A percentile compares a stretch with the other conserved stretches of the same genome.
phyloP scores from a whole-genome alignment of 2,888 invertebrate species.

The Lycia hirtaria region DNA sequence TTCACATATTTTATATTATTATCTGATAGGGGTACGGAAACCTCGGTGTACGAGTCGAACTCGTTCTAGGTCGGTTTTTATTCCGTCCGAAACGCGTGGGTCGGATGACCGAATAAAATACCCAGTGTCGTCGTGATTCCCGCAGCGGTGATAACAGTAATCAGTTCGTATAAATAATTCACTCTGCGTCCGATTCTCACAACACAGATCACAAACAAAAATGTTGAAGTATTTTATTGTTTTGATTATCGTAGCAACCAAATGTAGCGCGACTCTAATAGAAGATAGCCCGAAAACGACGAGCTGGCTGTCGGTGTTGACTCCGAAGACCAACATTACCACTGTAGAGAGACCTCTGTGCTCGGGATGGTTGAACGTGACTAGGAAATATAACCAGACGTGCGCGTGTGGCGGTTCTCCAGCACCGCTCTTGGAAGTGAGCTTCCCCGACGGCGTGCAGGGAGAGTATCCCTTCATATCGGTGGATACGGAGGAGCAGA shows the following conservation, averaged over 20 bases:
- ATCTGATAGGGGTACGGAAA: too few species aligned
- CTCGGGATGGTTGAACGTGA: not conserved
- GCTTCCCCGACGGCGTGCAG: conserved; percentile 1
- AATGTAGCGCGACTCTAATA: not conserved
- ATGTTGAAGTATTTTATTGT: not conserved
- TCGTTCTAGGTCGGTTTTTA: too few species aligned
- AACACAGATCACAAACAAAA: not conserved
- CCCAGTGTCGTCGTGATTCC: not conserved
- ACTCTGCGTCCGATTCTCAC: not conserved
- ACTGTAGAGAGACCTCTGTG: not conserved
- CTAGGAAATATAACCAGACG: not conserved
- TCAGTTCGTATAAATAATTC: not conserved
- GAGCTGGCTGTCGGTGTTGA: not conserved
- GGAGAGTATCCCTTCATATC: conserved; percentile 1
- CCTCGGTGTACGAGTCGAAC: too few species aligned
- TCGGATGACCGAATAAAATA: too few species aligned
- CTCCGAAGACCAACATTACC: not conserved
- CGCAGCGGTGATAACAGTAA: not conserved
- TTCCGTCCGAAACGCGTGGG: too few species aligned
- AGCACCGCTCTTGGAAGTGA: not conserved
- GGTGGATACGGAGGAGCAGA: conserved; percentile 1
- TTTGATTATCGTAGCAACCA: not conserved
- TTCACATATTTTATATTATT: too few species aligned
- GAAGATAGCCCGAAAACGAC: not conserved
- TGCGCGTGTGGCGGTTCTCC: not conserved